phyloP scores from a whole-genome alignment of 2,113 vertebrate species.

The Casuarius casuarius region DNA sequence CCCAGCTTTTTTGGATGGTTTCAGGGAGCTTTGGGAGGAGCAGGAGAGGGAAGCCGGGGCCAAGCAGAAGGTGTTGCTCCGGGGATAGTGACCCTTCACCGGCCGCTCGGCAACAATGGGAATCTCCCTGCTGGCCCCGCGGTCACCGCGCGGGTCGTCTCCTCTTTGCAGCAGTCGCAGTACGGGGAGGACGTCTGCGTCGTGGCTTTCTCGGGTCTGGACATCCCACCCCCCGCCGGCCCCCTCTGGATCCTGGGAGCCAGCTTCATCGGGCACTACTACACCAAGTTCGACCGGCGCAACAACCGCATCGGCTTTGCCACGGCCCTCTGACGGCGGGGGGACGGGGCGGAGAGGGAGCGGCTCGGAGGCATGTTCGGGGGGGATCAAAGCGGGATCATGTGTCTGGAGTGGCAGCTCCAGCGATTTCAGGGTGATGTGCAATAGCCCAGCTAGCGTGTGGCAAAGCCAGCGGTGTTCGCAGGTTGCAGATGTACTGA shows the following conservation, averaged over 20 bases:
- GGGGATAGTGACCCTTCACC: not conserved
- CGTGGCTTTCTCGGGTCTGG: conserved; percentile 88
- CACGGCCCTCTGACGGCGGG: conserved; percentile 79
- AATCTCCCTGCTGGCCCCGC: not conserved
- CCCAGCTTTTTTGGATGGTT: not conserved
- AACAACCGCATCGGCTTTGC: conserved; percentile 96
- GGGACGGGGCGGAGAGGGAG: rapidly evolving
- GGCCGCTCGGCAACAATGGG: rapidly evolving
- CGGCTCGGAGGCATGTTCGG: not conserved
- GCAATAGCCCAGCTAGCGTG: rapidly evolving
- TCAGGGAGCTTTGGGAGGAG: not conserved
- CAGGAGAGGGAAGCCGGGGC: rapidly evolving
- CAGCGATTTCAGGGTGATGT: not conserved
- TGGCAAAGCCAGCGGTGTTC: rapidly evolving
- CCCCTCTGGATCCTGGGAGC: conserved; percentile 95
- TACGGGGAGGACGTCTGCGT: conserved; percentile 84
- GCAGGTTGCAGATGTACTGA: not conserved
- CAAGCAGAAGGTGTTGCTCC: not conserved
- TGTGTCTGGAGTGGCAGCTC: not conserved
- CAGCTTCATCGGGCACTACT: conserved; percentile 94
- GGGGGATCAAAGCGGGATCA: not conserved
- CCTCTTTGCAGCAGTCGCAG: conserved; percentile 82
- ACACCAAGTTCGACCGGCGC: conserved; percentile 92
- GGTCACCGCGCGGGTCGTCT: not conserved
- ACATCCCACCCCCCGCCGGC: conserved; percentile 90